Base-by-base conservation (phyloP, 2,797 vertebrate species). In the Myripristis murdjan region DNA sequence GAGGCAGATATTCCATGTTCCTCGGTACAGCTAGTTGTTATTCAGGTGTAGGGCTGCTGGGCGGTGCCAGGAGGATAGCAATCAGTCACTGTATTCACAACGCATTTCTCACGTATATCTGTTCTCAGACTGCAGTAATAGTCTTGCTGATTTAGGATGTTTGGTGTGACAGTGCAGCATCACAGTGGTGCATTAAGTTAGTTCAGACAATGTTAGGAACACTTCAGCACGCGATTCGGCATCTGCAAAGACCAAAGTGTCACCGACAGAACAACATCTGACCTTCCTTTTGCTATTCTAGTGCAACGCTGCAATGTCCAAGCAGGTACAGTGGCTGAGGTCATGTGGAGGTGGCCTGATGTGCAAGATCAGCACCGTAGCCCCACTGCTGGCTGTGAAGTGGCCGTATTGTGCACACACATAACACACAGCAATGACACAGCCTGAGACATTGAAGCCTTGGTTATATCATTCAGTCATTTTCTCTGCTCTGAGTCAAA, bases 391-490 rank as follows among this genome's bases (percentile, higher is more conserved):
- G 7, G 33, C 55, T 61, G 59, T 77, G 57, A 84, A 73, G 61
- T 57, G 47, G 78, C 53, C 68, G 61, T 41, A 69, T 14, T 68
- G 37, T 26, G 44, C 8, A 4, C 55, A 33, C 67, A 39, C 49
- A 64, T n/a, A 63, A 44, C 61, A 64, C 60, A 64, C 54, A 81
- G 70, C 66, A 51, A 67, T 59, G 68, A 73, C 65, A 12, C 24
- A 55, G 70, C 49, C 23, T 41, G 71, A 73, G 79, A 84, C 75
- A 15, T n/a, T 23, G 68, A 59, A 66, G 77, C 79, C 43, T 62
- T 31, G 49, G 70, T 77, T 77, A 58, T 76, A 77, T 84, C 82
- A 61, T 74, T 80, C 79, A 62, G 76, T 90, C 83, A 85, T 88
- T 84, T 75, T 80, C 82, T 63, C 81, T 79, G 67, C 74, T 83